Percentiles rank a stretch among this genome's conserved stretches.
These are phyloP conservation scores for Linnaemya vulpina DNA, from an alignment of 2,888 invertebrate genomes.

Conservation along the genomic window DNA sequence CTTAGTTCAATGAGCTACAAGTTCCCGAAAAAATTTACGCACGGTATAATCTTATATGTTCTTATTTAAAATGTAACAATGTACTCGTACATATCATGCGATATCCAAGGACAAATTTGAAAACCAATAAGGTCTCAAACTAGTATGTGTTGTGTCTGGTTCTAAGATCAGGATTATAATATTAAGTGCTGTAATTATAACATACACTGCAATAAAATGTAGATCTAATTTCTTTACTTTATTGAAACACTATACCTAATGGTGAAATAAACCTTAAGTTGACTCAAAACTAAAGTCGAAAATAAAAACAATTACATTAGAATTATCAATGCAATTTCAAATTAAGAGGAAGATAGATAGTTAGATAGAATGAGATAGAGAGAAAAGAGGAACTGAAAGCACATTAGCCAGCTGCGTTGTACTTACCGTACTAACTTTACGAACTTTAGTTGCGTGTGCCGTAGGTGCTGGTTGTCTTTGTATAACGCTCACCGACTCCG, in stretches of 20 bases:
- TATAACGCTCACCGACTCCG: slow-evolving; percentile 95
- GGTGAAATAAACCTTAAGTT: slow-evolving; percentile 5
- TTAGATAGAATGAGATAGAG: slow-evolving; percentile 49
- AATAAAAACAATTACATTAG: slow-evolving; percentile 23
- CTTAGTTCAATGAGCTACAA: too few relatives aligned
- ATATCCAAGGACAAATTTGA: slow-evolving; percentile 18
- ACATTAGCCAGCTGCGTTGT: slow-evolving; percentile 81
- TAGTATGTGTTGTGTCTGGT: background rate
- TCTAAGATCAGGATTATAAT: background rate
- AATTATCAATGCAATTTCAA: slow-evolving; percentile 58
- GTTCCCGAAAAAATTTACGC: too few relatives aligned
- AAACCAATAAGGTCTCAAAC: background rate
- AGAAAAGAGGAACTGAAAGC: slow-evolving; percentile 75
- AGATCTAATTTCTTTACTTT: background rate
- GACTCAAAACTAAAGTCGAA: slow-evolving; percentile 51
- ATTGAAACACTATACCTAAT: background rate
- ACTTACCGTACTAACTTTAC: slow-evolving; percentile 98
- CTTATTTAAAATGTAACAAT: slow-evolving; percentile 18
- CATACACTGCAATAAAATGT: background rate
- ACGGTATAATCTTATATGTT: background rate
- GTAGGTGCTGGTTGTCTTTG: slow-evolving; percentile 84
- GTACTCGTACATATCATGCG: slow-evolving; percentile 26
- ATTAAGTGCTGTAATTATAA: too few relatives aligned
- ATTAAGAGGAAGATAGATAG: slow-evolving; percentile 38
- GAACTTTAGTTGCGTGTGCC: slow-evolving; percentile 86